Conservation (phyloP, 2,888 invertebrate genomes). For the Muschampia plurimacula region DNA sequence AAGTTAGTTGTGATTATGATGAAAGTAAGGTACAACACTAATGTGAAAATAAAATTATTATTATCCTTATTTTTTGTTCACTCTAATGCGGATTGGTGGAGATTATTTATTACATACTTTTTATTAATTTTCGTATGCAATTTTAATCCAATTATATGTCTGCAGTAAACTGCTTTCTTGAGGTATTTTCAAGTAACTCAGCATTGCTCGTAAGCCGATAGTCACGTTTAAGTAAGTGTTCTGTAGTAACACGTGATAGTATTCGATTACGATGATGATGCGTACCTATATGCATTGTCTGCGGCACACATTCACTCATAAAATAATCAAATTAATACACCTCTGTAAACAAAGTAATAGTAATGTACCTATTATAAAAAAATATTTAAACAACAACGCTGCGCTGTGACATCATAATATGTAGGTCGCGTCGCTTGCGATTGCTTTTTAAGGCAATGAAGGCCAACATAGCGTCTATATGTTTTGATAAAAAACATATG, state of each 20-base stretch:
- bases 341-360: conserved; percentile 10
- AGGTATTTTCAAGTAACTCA: not conserved
- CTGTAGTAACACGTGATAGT: conserved; percentile 19
- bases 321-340: conserved; percentile 16
- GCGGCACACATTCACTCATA: not conserved
- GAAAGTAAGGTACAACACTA: too few species aligned
- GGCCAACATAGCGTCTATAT: conserved; percentile 15
- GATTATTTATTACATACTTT: too few species aligned
- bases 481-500: conserved; percentile 9
- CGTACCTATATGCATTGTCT: not conserved
- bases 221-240: conserved; percentile 12
- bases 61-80: too few species aligned
- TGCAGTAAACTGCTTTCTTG: not conserved
- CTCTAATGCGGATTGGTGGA: too few species aligned
- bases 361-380: not conserved
- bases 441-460: conserved; percentile 7
- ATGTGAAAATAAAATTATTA: too few species aligned
- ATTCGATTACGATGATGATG: conserved; percentile 11
- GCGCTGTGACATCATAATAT: conserved; percentile 25
- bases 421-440: conserved; percentile 25
- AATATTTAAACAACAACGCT: conserved; percentile 7
- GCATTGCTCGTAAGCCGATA: not conserved
- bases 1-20: too few species aligned
- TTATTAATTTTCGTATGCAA: too few species aligned
- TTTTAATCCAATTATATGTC: too few species aligned